These are phyloP conservation scores for Heliconius ethilla DNA, from an alignment of 2,888 invertebrate species.

Conservation along the genomic window DNA sequence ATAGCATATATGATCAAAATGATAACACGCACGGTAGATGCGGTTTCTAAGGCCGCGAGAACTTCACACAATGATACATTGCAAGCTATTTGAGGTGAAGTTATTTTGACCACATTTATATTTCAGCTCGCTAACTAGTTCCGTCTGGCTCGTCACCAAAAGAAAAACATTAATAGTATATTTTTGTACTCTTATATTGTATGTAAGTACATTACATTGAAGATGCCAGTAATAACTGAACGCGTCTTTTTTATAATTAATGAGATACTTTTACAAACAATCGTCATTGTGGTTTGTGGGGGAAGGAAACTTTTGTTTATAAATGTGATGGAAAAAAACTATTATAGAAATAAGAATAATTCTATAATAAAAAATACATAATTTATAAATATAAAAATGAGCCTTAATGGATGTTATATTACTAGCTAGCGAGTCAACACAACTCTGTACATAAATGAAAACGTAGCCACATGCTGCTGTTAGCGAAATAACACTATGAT, in stretches of 20 bases:
- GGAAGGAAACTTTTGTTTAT: background rate
- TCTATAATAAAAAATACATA: background rate
- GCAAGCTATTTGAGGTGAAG: conserved; percentile 56
- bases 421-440: conserved; percentile 60
- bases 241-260: background rate
- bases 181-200: conserved; percentile 45
- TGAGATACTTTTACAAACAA: background rate
- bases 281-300: background rate
- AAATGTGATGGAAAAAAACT: background rate
- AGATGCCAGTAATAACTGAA: background rate
- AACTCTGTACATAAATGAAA: conserved; percentile 46
- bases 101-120: conserved; percentile 51
- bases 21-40: background rate
- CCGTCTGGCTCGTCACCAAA: conserved; percentile 51
- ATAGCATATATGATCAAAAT: background rate
- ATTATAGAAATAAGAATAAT: background rate
- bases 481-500: conserved; percentile 20
- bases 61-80: conserved; percentile 54
- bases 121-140: conserved; percentile 63
- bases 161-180: conserved; percentile 51
- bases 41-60: background rate
- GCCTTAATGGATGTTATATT: conserved; percentile 48
- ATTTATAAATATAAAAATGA: background rate
- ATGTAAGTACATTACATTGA: conserved; percentile 47
- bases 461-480: conserved; percentile 23